Evolutionary conservation across 64 coral and sea anemone genomes (phyloP).

Genomic region (Stichodactyla mertensii): DNA sequence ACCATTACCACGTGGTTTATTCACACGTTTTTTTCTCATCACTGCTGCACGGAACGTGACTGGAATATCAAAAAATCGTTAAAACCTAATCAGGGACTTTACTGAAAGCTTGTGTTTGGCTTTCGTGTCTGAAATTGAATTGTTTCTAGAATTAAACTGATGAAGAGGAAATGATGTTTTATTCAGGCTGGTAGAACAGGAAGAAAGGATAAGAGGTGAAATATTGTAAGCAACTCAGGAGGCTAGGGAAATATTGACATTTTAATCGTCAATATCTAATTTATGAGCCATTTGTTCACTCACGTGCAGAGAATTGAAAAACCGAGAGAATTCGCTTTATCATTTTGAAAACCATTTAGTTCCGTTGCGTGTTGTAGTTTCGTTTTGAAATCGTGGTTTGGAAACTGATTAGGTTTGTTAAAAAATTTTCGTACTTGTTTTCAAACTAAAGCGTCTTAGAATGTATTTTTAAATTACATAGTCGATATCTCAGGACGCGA

Average conservation of each 20-base stretch:
- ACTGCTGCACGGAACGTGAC: not conserved
- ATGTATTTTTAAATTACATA: too few relatives aligned
- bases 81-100: not conserved
- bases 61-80: not conserved
- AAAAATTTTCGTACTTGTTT: not conserved
- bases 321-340: not conserved
- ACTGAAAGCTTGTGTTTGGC: not conserved
- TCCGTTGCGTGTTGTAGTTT: not conserved
- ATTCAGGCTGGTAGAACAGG: not conserved
- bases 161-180: not conserved
- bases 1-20: not conserved
- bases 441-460: too few relatives aligned
- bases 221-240: not conserved
- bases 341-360: not conserved
- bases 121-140: not conserved
- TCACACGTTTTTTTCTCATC: not conserved
- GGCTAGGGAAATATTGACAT: constrained; percentile 8
- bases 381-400: not conserved
- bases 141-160: not conserved
- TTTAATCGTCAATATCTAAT: not conserved
- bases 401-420: not conserved
- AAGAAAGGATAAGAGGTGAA: not conserved
- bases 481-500: too few relatives aligned
- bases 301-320: not conserved
- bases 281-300: not conserved